Conservation (phyloP, 2,888 invertebrate species). For the Acanthosepion pharaonis region DNA sequence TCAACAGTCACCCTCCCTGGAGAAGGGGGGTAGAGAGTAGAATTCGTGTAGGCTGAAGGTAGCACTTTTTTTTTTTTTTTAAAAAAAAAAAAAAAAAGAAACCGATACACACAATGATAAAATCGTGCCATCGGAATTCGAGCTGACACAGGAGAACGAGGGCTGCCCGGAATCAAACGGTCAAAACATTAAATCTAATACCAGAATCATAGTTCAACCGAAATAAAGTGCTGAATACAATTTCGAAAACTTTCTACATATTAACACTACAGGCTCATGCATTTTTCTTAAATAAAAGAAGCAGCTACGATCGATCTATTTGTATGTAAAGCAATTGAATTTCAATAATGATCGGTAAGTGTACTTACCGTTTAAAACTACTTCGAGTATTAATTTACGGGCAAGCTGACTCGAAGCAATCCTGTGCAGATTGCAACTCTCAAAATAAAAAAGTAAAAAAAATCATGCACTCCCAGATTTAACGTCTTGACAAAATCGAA, state of each 20-base stretch:
- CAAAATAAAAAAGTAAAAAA: background rate
- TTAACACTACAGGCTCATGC: conserved; percentile 15
- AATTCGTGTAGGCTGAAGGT: too few relatives aligned
- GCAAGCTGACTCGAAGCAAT: background rate
- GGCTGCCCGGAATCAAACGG: background rate
- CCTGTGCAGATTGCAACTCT: background rate
- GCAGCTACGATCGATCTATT: background rate
- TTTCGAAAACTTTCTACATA: too few relatives aligned
- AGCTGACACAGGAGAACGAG: background rate
- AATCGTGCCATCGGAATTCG: too few relatives aligned
- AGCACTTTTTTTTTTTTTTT: too few relatives aligned
- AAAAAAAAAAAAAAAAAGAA: too few relatives aligned
- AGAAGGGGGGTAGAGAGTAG: background rate
- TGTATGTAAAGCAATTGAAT: background rate
- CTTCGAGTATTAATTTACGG: background rate
- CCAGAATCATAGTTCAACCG: too few relatives aligned
- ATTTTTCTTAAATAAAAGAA: background rate
- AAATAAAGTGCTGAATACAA: too few relatives aligned
- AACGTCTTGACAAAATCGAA: background rate
- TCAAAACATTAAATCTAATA: background rate
- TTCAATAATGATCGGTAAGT: too few relatives aligned
- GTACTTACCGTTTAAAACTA: too few relatives aligned
- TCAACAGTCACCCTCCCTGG: too few relatives aligned
- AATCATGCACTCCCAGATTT: background rate
- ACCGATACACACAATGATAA: too few relatives aligned